Evolutionary conservation across 2,113 vertebrate genomes (phyloP), one percentile per base, ranked within the genome.

Genomic region (Chionomys nivalis): DNA sequence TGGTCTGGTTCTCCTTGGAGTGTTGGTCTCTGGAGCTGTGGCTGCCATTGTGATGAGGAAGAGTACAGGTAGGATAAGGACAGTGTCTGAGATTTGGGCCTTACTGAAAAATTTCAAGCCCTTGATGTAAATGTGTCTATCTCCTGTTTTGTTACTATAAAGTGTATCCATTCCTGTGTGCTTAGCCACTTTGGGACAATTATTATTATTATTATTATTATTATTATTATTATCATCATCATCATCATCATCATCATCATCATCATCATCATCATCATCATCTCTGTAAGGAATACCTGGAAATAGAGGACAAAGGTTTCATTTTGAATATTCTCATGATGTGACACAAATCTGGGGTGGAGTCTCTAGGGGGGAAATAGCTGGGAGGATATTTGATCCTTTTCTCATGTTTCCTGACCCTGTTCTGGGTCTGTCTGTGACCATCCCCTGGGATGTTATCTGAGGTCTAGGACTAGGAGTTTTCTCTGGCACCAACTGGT

Each of bases 231-330:
- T 49, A 49, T 49, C 10, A 10, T 52, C 2, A 52, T 47, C 6
- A 47, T 47, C 6, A 47, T 47, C 1, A 49, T 10, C 11, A 49
- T 49, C 11, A 49, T 49, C 11, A 49, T 49, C 11, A 13, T 52
- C 0, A 52, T 52, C 3, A 52, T 52, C 0, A 52, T 52, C 0
- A 52, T 52, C 0, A 52, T 52, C 0, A 52, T 52, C 0, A 52
- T 52, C 24, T 33, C 16, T 68, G 83, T 47, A 66, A 86, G 17
- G 42, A 19, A 86, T 17, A 68, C 31, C 42, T 68, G 42, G 33
- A 68, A 66, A 47, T 8, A 65, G 14, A 68, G 61, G 39, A 44
- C 8, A 21, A 33, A 31, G 16, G 4, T 1, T 86, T 86, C 28
- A 66, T 14, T 0, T 7, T 33, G 42, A 47, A 17, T 63, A 36